Percentiles rank a stretch among this genome's conserved stretches.
Evolutionary conservation across 2,797 vertebrate genomes (phyloP).

Genomic region (Semotilus atromaculatus): DNA sequence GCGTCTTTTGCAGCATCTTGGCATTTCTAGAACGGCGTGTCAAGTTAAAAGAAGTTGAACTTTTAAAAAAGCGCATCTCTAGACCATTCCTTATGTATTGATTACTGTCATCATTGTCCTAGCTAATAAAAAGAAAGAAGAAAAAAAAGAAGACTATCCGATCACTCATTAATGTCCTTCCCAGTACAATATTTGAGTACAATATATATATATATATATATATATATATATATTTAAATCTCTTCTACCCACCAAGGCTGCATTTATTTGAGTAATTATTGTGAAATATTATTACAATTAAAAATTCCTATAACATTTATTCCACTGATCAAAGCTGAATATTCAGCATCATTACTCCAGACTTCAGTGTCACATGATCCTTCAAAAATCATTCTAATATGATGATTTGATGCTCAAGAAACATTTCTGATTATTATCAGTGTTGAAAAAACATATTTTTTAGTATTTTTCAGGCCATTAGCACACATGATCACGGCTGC

Average conservation of each 20-base stretch:
- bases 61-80: not conserved
- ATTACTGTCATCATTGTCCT: not conserved
- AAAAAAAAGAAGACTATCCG: too few species aligned
- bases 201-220: too few species aligned
- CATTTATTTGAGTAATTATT: not conserved
- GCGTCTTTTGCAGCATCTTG: not conserved
- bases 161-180: too few species aligned
- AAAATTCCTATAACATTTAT: not conserved
- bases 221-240: too few species aligned
- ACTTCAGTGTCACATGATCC: not conserved
- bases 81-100: too few species aligned
- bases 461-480: not conserved
- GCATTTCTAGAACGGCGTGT: too few species aligned
- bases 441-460: not conserved
- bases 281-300: not conserved
- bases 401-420: not conserved
- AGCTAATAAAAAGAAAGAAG: not conserved
- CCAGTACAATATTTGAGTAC: too few species aligned
- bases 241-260: too few species aligned
- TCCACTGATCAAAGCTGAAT: not conserved
- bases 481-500: not conserved
- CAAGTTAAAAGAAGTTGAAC: not conserved
- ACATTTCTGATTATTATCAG: not conserved
- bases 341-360: not conserved
- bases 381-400: not conserved